Evolutionary conservation across 1,140 invertebrate genomes (phyloP), one percentile per base, ranked within the genome.

Genomic region (Meloidogyne chitwoodi): DNA sequence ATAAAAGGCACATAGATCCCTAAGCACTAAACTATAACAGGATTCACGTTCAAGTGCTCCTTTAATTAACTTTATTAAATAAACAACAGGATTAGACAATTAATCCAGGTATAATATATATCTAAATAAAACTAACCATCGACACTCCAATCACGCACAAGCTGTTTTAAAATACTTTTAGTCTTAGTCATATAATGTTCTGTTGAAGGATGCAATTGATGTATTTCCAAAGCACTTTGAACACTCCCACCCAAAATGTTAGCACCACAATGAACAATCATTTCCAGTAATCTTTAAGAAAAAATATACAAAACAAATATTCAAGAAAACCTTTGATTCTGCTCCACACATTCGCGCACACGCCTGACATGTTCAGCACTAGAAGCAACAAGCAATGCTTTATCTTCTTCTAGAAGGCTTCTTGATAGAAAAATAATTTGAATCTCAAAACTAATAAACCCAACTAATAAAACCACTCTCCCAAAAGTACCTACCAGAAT

Each of bases 131-230:
- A 87, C 4, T 90, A 90, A 0, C 96, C 96, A 74, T 92, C 91
- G 0, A 89, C 87, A 83, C 93, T 94, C 96, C 96, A 99, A 88
- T 99, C 96, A 27, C 96, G 89, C 6, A 94, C 93, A 85, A 99
- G 91, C 87, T 98, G 94, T 87, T 96, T 96, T 76, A 99, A 89
- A 5, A 94, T 94, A 31, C 93, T 93, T 87, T 94, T 93, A 4
- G 96, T 93, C 88, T 94, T 93, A 81, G 93, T 92, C 84, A 93
- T 91, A 62, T 80, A 80, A 63, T 80, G 79, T 48, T 80, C 79
- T 6, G 71, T 61, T 56, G 76, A 48, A n/a, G 76, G 76, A 38
- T 66, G 34, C 31, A 77, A 68, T 29, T 77, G 71, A 34, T 34
- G 48, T n/a, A 68, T 78, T 10, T 77, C 64, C 3, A 68, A 77